These are phyloP conservation scores for Stegastes partitus DNA, from an alignment of 2,113 vertebrate species.

Conservation along the genomic window DNA sequence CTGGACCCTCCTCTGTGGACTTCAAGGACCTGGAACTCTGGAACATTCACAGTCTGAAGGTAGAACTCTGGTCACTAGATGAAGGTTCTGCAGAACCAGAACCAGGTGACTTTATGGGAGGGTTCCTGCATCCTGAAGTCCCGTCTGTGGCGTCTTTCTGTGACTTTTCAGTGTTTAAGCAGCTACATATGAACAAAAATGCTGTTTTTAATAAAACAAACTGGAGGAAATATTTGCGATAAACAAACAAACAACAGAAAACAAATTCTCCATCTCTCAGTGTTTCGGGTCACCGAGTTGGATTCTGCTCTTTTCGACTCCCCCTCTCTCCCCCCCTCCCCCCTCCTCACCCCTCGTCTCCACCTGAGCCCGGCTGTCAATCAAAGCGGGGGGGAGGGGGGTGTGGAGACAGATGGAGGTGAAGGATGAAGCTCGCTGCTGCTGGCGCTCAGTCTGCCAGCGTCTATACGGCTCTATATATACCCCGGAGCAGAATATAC, in stretches of 20 bases:
- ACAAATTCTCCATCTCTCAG: not conserved
- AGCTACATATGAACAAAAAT: too few species aligned
- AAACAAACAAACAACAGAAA: conserved; percentile 4
- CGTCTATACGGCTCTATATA: conserved; percentile 65
- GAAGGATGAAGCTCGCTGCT: conserved; percentile 71
- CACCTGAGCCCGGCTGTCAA: conserved; percentile 71
- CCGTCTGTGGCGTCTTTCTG: too few species aligned
- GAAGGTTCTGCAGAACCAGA: too few species aligned
- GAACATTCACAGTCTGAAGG: too few species aligned
- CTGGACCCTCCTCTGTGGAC: too few species aligned
- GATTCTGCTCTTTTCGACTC: conserved; percentile 37
- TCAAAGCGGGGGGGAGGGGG: conserved; percentile 45
- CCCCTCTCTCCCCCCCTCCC: not conserved
- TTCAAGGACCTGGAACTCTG: too few species aligned
- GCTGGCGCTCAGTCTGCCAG: conserved; percentile 62
- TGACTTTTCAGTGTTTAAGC: too few species aligned
- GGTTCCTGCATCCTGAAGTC: too few species aligned
- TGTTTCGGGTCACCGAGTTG: conserved; percentile 15
- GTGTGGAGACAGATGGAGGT: conserved; percentile 78
- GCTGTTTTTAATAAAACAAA: conserved; percentile 7
- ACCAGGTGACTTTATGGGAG: too few species aligned
- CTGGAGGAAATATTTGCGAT: conserved; percentile 14
- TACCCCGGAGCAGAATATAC: conserved; percentile 52
- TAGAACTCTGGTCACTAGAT: too few species aligned
- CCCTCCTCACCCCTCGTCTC: conserved; percentile 3